phyloP scores from a whole-genome alignment of 37 sponge, comb jelly and placozoan genomes.

The Hormiphora californensis region DNA sequence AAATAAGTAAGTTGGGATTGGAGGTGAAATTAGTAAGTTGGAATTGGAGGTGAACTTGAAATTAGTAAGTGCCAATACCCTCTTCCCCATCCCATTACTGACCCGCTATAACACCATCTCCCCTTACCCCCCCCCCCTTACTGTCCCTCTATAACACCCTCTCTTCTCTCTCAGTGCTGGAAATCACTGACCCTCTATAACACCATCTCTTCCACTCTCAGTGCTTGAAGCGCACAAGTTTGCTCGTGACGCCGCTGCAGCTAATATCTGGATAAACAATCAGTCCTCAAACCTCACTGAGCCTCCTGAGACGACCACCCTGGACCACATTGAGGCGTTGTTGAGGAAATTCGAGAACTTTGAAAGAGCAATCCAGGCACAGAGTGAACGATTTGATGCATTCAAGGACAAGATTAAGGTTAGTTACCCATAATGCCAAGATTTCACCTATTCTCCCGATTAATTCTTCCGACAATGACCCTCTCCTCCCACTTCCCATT shows the following conservation, averaged over 20 bases:
- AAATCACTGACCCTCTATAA: not conserved
- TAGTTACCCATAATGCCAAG: too few species aligned
- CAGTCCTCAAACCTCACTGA: not conserved
- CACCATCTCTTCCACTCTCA: not conserved
- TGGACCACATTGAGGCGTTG: not conserved
- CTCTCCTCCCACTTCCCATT: too few species aligned
- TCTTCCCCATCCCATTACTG: too few species aligned
- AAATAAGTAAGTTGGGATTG: not conserved
- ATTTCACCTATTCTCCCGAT: too few species aligned
- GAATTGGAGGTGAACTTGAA: too few species aligned
- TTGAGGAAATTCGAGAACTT: conserved; percentile 17
- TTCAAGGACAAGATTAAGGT: not conserved
- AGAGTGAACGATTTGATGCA: not conserved
- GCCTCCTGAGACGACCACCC: not conserved
- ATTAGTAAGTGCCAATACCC: too few species aligned
- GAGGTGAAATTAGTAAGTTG: too few species aligned
- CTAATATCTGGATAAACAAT: not conserved
- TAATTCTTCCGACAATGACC: too few species aligned
- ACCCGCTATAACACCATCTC: too few species aligned
- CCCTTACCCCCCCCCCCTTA: too few species aligned
- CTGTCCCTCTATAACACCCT: too few species aligned
- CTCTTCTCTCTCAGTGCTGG: too few species aligned
- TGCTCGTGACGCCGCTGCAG: not conserved
- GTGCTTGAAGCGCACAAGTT: not conserved
- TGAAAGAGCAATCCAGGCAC: not conserved